A percentile compares a stretch with the other conserved stretches of the same genome.
Conservation (phyloP, 2,888 invertebrate species). For the Chrysodeixis includens region DNA sequence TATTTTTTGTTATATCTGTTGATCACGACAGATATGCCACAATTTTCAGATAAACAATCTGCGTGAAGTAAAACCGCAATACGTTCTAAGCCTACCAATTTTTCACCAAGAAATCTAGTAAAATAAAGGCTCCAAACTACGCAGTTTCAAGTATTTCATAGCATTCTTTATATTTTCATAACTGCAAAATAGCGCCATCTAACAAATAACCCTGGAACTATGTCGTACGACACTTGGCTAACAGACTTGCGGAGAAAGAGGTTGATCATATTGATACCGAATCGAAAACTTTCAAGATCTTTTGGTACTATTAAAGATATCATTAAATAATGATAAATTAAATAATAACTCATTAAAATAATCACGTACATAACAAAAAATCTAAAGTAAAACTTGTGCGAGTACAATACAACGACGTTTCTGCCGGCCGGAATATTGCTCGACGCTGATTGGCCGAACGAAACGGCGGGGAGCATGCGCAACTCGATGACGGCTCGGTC, state of each 20-base stretch:
- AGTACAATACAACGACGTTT: slow-evolving; percentile 56
- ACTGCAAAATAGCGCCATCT: slow-evolving; percentile 81
- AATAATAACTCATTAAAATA: neutral
- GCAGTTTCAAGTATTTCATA: neutral
- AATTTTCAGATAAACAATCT: neutral
- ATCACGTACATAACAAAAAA: slow-evolving; percentile 3
- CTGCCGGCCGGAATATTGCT: slow-evolving; percentile 69
- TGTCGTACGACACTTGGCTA: slow-evolving; percentile 65
- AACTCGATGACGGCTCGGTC: slow-evolving; percentile 79
- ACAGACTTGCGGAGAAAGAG: slow-evolving; percentile 48
- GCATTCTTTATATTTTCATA: slow-evolving; percentile 27
- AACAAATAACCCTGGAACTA: slow-evolving; percentile 75
- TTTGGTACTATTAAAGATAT: neutral
- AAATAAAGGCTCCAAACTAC: neutral
- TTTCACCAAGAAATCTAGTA: neutral
- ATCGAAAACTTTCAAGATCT: neutral
- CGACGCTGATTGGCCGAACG: slow-evolving; percentile 80
- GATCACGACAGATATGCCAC: neutral
- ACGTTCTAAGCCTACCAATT: neutral
- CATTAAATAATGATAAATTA: neutral
- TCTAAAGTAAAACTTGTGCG: slow-evolving; percentile 33
- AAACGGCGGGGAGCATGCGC: slow-evolving; percentile 87
- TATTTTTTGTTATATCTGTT: neutral
- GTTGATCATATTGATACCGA: slow-evolving; percentile 9
- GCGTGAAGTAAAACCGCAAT: neutral